These are phyloP conservation scores for Frankliniella intonsa DNA, from an alignment of 2,888 invertebrate genomes.

Conservation along the genomic window DNA sequence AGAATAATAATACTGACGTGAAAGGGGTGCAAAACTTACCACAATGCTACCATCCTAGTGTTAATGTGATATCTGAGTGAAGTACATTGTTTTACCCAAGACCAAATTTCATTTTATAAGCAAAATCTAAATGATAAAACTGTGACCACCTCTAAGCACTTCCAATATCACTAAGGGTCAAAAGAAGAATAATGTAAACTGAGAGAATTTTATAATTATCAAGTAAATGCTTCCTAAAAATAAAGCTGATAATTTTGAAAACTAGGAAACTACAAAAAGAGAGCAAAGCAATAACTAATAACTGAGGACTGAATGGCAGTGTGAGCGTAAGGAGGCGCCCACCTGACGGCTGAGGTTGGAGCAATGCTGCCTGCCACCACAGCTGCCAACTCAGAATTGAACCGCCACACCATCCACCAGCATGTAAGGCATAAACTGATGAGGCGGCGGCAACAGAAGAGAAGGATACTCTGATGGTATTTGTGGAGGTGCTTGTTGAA, in stretches of 20 bases:
- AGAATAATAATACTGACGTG: too few relatives aligned
- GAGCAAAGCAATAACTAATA: conserved; percentile 14
- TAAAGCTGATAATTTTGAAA: background rate
- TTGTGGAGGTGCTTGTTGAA: conserved; percentile 11
- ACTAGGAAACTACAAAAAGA: background rate
- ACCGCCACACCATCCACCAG: conserved; percentile 9
- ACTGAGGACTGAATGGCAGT: conserved; percentile 7
- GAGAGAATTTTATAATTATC: too few relatives aligned
- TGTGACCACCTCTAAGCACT: too few relatives aligned
- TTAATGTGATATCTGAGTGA: background rate
- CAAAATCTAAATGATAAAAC: background rate
- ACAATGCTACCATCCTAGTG: background rate
- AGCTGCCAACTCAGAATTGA: conserved; percentile 13
- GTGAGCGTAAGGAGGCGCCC: conserved; percentile 12
- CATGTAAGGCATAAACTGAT: conserved; percentile 7
- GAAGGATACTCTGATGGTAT: conserved; percentile 9
- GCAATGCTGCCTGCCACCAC: background rate
- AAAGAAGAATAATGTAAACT: too few relatives aligned
- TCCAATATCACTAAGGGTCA: too few relatives aligned
- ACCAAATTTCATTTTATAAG: background rate
- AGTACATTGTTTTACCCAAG: background rate
- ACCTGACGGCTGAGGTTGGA: conserved; percentile 19
- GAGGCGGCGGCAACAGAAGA: conserved; percentile 1
- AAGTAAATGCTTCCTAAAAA: too few relatives aligned
- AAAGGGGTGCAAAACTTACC: background rate